phyloP scores from a whole-genome alignment of 2,888 invertebrate genomes.

The Dastarcus helophoroides region DNA sequence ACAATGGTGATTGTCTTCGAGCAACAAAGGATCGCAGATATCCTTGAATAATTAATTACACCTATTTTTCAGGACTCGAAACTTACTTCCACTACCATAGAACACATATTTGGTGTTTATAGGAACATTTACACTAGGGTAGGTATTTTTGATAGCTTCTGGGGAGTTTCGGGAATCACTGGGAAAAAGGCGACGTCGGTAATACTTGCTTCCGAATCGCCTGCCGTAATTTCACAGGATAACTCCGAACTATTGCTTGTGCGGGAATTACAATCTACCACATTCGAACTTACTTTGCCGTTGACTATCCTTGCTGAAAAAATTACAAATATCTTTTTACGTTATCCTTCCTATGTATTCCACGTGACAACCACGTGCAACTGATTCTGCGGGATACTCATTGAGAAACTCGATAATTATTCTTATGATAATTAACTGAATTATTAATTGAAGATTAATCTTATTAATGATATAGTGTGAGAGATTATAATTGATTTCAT shows the following conservation, averaged over 20 bases:
- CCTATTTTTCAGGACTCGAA: slow-evolving; percentile 23
- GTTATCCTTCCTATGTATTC: no score
- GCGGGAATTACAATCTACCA: slow-evolving; percentile 29
- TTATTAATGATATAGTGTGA: no score
- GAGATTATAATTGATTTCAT: no score
- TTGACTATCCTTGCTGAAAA: not conserved
- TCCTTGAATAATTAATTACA: slow-evolving; percentile 27
- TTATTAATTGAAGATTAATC: no score
- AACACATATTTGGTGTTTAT: slow-evolving; percentile 21
- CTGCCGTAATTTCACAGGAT: slow-evolving; percentile 31
- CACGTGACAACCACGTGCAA: no score
- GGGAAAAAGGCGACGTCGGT: slow-evolving; percentile 25
- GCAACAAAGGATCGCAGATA: slow-evolving; percentile 21
- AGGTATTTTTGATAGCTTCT: slow-evolving; percentile 29
- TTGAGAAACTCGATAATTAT: no score
- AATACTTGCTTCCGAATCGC: slow-evolving; percentile 31
- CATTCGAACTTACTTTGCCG: slow-evolving; percentile 17
- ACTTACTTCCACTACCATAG: slow-evolving; percentile 19
- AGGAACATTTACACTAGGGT: slow-evolving; percentile 28
- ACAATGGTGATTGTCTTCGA: slow-evolving; percentile 30
- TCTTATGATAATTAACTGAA: no score
- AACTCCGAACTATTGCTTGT: slow-evolving; percentile 31
- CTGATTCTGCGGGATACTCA: no score
- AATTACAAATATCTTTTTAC: slow-evolving; percentile 1
- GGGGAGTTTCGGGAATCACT: slow-evolving; percentile 18